Percentiles rank a stretch among this genome's conserved stretches.
Evolutionary conservation across 2,888 invertebrate genomes (phyloP).

Genomic region (Unio delphinus): DNA sequence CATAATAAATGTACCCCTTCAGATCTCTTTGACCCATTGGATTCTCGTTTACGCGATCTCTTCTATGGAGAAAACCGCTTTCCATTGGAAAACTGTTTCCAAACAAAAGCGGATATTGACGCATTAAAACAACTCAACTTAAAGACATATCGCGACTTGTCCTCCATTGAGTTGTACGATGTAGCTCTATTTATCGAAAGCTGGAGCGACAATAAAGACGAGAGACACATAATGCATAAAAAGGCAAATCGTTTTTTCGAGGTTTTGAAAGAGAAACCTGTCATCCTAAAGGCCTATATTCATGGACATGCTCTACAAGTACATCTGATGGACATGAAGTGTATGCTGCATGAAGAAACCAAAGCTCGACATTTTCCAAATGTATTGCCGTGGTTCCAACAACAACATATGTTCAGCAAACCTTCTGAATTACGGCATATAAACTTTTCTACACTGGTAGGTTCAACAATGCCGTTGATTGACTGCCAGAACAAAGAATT

Average conservation of each 20-base stretch:
- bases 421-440: too few relatives aligned
- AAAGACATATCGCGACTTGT: slow-evolving; percentile 4
- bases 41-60: slow-evolving; percentile 4
- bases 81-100: slow-evolving; percentile 2
- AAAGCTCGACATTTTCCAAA: background rate
- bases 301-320: too few relatives aligned
- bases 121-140: slow-evolving; percentile 9
- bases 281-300: too few relatives aligned
- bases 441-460: too few relatives aligned
- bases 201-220: background rate
- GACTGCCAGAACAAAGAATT: background rate
- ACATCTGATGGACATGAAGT: slow-evolving; percentile 2
- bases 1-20: slow-evolving; percentile 4
- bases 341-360: slow-evolving; percentile 4
- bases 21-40: slow-evolving; percentile 13
- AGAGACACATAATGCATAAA: too few relatives aligned
- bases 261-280: background rate
- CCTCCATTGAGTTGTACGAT: slow-evolving; percentile 3
- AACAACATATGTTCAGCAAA: background rate
- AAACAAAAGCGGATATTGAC: background rate
- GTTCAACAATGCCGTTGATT: too few relatives aligned
- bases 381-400: slow-evolving; percentile 11
- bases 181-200: slow-evolving; percentile 7
- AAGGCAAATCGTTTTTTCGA: background rate
- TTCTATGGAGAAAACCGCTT: slow-evolving; percentile 7